These are phyloP conservation scores for Mycalesis mineus DNA, from an alignment of 2,888 invertebrate species.

Conservation along the genomic window DNA sequence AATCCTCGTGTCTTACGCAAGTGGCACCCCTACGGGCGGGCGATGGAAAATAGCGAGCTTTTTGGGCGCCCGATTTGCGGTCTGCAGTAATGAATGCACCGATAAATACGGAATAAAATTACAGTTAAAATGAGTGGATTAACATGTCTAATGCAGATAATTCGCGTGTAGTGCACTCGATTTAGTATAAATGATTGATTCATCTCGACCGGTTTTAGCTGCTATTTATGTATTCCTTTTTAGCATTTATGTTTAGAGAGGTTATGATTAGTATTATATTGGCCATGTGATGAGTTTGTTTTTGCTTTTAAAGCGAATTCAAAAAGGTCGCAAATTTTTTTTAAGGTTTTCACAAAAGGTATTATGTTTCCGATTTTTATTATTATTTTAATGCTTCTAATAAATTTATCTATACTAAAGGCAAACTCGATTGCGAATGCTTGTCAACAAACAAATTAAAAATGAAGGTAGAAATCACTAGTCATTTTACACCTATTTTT, in stretches of 20 bases:
- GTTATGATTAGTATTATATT: too few species aligned
- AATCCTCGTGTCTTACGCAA: background rate
- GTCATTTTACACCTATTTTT: too few species aligned
- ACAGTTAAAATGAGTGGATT: slow-evolving; percentile 79
- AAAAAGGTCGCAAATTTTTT: too few species aligned
- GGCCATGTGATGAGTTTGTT: too few species aligned
- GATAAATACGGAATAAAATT: slow-evolving; percentile 79
- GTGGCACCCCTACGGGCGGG: slow-evolving; percentile 32
- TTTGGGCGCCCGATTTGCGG: slow-evolving; percentile 76
- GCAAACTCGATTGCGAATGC: too few species aligned
- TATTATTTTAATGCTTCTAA: too few species aligned
- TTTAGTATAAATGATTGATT: slow-evolving; percentile 70
- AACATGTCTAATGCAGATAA: slow-evolving; percentile 79
- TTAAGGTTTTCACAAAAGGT: too few species aligned
- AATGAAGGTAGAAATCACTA: too few species aligned
- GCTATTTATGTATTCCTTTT: slow-evolving; percentile 32
- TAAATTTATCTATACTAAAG: too few species aligned
- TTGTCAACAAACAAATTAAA: too few species aligned
- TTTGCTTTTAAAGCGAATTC: too few species aligned
- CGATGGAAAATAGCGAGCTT: slow-evolving; percentile 72
- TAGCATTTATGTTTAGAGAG: slow-evolving; percentile 15
- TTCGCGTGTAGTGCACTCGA: slow-evolving; percentile 67
- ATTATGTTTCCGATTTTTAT: too few species aligned
- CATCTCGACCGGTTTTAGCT: slow-evolving; percentile 21
- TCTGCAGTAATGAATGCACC: slow-evolving; percentile 75